phyloP scores from a whole-genome alignment of 2,113 vertebrate genomes.

The Dascyllus trimaculatus region DNA sequence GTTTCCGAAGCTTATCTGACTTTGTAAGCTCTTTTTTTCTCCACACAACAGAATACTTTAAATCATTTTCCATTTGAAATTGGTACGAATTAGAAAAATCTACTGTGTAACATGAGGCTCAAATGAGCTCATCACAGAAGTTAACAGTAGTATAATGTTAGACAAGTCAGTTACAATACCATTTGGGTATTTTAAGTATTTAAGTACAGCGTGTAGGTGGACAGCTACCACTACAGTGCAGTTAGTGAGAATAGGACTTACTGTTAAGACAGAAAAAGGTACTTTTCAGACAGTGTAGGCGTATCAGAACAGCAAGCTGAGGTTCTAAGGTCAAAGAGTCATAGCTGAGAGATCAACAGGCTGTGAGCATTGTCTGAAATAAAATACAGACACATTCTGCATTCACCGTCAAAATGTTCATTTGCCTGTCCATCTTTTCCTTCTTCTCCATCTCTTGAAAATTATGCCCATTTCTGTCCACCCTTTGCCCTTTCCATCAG shows the following conservation, averaged over 20 bases:
- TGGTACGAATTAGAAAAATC: not conserved
- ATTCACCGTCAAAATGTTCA: not conserved
- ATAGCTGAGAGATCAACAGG: constrained; percentile 80
- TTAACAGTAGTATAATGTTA: constrained; percentile 8
- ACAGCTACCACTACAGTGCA: constrained; percentile 52
- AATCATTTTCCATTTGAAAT: not conserved
- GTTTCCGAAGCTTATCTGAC: not conserved
- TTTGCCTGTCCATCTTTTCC: constrained; percentile 20
- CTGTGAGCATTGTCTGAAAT: constrained; percentile 68
- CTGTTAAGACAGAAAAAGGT: constrained; percentile 55
- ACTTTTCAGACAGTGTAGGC: constrained; percentile 60
- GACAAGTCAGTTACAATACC: constrained; percentile 23
- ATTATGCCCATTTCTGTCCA: constrained; percentile 14
- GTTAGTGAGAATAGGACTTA: constrained; percentile 49
- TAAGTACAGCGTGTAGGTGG: constrained; percentile 36
- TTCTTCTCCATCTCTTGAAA: constrained; percentile 3
- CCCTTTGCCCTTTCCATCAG: constrained; percentile 2
- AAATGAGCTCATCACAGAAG: constrained; percentile 16
- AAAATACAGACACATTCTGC: constrained; percentile 32
- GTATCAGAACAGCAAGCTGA: constrained; percentile 70
- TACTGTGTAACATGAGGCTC: not conserved
- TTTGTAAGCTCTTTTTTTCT: constrained; percentile 15
- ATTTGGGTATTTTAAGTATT: constrained; percentile 10
- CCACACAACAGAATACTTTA: not conserved
- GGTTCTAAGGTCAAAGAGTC: constrained; percentile 75